Evolutionary conservation across 1,140 invertebrate species (phyloP).

Genomic region (Drosophila asahinai): DNA sequence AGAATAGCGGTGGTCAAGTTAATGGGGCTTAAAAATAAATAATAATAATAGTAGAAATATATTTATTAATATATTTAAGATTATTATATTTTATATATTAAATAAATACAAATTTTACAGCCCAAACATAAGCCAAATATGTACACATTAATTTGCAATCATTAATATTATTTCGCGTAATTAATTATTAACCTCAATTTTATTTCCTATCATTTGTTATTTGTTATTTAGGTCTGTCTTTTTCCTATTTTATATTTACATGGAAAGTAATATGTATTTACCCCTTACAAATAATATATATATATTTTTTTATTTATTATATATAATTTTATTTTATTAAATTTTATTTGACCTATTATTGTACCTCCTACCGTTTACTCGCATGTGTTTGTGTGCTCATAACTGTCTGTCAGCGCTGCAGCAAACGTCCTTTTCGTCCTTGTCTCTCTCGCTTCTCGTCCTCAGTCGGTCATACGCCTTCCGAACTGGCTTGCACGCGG

Average conservation of each 20-base stretch:
- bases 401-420: conserved; percentile 39
- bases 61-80: no score
- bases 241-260: background rate
- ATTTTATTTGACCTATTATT: background rate
- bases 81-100: no score
- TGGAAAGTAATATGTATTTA: background rate
- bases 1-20: background rate
- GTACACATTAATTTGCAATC: no score
- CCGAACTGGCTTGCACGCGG: conserved; percentile 48
- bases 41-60: no score
- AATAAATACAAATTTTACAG: no score
- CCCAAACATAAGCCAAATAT: no score
- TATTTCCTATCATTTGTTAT: no score
- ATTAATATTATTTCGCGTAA: no score
- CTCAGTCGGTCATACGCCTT: conserved; percentile 40
- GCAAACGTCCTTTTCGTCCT: conserved; percentile 41
- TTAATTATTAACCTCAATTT: no score
- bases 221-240: no score
- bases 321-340: background rate
- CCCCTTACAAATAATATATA: background rate
- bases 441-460: conserved; percentile 20
- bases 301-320: background rate
- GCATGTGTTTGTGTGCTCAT: conserved; percentile 15
- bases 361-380: background rate
- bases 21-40: background rate